Evolutionary conservation across 1,140 invertebrate species (phyloP).

Genomic region (Eupeodes corollae): DNA sequence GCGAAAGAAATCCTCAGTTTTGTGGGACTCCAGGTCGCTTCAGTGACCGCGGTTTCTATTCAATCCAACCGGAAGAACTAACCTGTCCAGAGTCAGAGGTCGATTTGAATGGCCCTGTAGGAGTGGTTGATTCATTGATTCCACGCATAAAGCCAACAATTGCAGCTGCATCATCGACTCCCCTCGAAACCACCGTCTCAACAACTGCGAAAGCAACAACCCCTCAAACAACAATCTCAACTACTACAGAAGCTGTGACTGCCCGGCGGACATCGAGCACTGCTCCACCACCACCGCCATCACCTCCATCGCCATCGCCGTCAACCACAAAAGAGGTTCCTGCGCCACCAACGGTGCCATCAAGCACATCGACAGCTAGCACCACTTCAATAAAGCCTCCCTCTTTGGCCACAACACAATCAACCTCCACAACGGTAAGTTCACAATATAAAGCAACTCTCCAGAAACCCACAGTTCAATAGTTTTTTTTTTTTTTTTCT

Average conservation of each 20-base stretch:
- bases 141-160: conserved; percentile 19
- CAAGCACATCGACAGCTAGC: conserved; percentile 33
- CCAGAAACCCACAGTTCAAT: too few relatives aligned
- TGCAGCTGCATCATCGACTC: conserved; percentile 27
- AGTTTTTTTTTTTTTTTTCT: too few relatives aligned
- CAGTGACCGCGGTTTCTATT: conserved; percentile 72
- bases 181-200: conserved; percentile 22
- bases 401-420: conserved; percentile 5
- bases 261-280: conserved; percentile 17
- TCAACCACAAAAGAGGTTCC: conserved; percentile 22
- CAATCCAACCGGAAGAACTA: conserved; percentile 65
- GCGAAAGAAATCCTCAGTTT: conserved; percentile 86
- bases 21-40: conserved; percentile 72
- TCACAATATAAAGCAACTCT: background rate
- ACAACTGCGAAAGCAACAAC: conserved; percentile 22
- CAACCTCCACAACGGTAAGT: conserved; percentile 3
- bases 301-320: conserved; percentile 19
- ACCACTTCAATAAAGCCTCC: conserved; percentile 8
- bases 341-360: conserved; percentile 23
- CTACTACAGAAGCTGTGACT: conserved; percentile 20
- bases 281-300: conserved; percentile 4
- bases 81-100: conserved; percentile 38
- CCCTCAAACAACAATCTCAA: conserved; percentile 12
- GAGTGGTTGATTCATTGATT: conserved; percentile 37
- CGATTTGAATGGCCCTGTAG: conserved; percentile 38